Percentiles rank a stretch among this genome's conserved stretches.
Conservation (phyloP, 2,113 vertebrate genomes). For the Platycercus adscitus region DNA sequence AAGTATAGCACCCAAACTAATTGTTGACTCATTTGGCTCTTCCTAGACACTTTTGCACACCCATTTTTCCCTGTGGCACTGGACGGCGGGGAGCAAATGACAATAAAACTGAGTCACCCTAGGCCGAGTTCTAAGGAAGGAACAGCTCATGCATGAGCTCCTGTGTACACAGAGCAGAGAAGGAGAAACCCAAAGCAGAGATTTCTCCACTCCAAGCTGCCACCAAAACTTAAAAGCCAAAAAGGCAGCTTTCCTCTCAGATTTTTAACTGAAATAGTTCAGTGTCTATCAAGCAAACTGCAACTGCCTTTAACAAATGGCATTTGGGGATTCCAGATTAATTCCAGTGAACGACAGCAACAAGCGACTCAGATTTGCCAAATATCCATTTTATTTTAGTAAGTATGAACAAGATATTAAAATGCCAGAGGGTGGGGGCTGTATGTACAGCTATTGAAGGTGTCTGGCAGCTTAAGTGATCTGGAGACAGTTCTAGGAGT, state of each 20-base stretch:
- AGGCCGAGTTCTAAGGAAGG: background rate
- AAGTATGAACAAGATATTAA: background rate
- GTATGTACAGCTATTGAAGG: background rate
- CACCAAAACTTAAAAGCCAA: background rate
- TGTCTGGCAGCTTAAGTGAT: background rate
- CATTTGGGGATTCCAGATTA: conserved; percentile 19
- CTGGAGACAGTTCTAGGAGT: background rate
- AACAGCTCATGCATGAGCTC: background rate
- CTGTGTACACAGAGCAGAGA: background rate
- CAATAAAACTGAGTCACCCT: background rate
- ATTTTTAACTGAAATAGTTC: background rate
- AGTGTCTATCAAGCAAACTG: background rate
- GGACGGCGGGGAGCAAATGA: background rate
- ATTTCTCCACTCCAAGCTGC: background rate
- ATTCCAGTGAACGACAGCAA: background rate
- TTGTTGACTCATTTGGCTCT: background rate
- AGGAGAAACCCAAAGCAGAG: background rate
- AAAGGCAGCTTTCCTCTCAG: background rate
- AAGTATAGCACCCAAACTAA: background rate
- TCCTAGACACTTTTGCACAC: background rate
- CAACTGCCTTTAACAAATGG: background rate
- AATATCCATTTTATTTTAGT: background rate
- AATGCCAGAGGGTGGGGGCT: background rate
- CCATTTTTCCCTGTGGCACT: background rate
- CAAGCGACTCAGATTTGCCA: background rate